These are phyloP conservation scores for Globodera rostochiensis DNA, from an alignment of 1,140 invertebrate genomes.

Conservation along the genomic window DNA sequence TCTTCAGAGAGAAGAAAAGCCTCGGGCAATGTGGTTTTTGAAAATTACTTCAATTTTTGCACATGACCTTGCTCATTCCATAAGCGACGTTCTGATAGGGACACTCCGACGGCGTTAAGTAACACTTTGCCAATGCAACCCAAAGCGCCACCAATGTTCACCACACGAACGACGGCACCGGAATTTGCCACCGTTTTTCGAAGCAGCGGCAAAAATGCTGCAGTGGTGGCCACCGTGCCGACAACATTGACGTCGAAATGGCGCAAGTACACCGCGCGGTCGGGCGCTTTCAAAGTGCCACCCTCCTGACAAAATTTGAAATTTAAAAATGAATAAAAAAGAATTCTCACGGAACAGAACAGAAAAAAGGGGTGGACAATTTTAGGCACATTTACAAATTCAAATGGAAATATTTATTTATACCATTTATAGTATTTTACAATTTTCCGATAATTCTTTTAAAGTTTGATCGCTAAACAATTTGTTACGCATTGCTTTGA, in stretches of 20 bases:
- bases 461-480: too few species aligned
- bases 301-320: slow-evolving; percentile 33
- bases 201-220: slow-evolving; percentile 37
- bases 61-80: slow-evolving; percentile 33
- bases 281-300: slow-evolving; percentile 18
- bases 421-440: too few species aligned
- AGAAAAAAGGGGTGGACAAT: too few species aligned
- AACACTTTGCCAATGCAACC: slow-evolving; percentile 20
- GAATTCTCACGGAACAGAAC: neutral
- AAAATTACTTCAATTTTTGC: too few species aligned
- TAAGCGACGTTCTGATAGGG: slow-evolving; percentile 15
- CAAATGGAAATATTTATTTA: too few species aligned
- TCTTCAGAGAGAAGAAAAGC: too few species aligned
- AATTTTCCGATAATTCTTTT: too few species aligned
- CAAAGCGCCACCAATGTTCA: slow-evolving; percentile 36
- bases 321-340: neutral
- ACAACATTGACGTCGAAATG: slow-evolving; percentile 40
- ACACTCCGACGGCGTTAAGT: neutral
- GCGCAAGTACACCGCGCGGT: slow-evolving; percentile 16
- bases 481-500: too few species aligned
- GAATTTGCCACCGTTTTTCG: slow-evolving; percentile 3
- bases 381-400: too few species aligned
- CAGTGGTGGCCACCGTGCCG: slow-evolving; percentile 25
- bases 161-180: slow-evolving; percentile 10
- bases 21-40: too few species aligned